phyloP scores from a whole-genome alignment of 2,113 vertebrate genomes.

The Lepisosteus osseus region DNA sequence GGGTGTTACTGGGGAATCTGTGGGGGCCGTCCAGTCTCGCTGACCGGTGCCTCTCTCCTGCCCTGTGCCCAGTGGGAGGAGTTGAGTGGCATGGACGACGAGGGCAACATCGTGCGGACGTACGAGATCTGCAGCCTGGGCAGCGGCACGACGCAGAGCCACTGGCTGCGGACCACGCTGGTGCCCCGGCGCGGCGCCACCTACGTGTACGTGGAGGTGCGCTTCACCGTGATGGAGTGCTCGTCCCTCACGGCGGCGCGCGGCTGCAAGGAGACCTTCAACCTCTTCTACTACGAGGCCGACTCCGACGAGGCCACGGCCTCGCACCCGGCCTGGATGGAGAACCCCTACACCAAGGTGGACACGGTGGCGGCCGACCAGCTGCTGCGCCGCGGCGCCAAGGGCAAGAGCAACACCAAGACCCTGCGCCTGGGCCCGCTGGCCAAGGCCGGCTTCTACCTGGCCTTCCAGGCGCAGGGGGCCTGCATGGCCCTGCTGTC shows the following conservation, averaged over 20 bases:
- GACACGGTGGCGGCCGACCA: slow-evolving; percentile 83
- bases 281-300: slow-evolving; percentile 77
- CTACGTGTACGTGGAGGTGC: slow-evolving; percentile 79
- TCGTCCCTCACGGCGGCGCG: slow-evolving; percentile 69
- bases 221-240: slow-evolving; percentile 87
- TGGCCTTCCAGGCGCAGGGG: slow-evolving; percentile 85
- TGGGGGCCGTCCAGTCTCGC: neutral
- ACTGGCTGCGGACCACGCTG: slow-evolving; percentile 82
- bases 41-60: no score
- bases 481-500: slow-evolving; percentile 85
- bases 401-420: slow-evolving; percentile 73
- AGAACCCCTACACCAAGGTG: slow-evolving; percentile 82
- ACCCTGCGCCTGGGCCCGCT: slow-evolving; percentile 76
- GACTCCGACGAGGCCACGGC: slow-evolving; percentile 68
- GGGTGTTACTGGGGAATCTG: neutral
- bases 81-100: slow-evolving; percentile 76
- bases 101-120: slow-evolving; percentile 78
- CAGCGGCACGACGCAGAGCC: slow-evolving; percentile 58
- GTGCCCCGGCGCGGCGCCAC: slow-evolving; percentile 66
- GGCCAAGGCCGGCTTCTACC: slow-evolving; percentile 75
- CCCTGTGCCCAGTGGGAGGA: slow-evolving; percentile 76
- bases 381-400: slow-evolving; percentile 61
- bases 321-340: slow-evolving; percentile 76
- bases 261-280: slow-evolving; percentile 83
- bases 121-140: slow-evolving; percentile 73